phyloP scores from a whole-genome alignment of 2,797 vertebrate genomes.

The Synaphobranchus kaupii region DNA sequence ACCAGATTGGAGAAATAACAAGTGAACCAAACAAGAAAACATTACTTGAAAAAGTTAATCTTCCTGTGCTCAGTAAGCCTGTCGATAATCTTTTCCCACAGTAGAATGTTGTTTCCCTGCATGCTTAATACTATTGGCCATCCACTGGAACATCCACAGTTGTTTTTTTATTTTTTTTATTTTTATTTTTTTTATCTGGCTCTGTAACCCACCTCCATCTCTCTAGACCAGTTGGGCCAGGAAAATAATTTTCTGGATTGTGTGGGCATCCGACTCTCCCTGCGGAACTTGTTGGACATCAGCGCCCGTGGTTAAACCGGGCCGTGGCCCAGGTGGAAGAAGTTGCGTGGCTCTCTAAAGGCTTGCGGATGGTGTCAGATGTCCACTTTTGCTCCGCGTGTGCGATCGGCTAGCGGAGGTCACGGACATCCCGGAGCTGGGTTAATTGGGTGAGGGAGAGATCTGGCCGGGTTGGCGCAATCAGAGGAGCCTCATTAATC shows the following conservation, averaged over 20 bases:
- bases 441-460: conserved; percentile 36
- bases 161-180: no score
- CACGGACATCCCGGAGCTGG: conserved; percentile 20
- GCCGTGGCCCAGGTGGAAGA: conserved; percentile 8
- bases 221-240: background rate
- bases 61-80: background rate
- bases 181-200: background rate
- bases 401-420: conserved; percentile 31
- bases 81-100: background rate
- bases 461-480: conserved; percentile 26
- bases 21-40: background rate
- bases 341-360: background rate
- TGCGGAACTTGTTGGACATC: conserved; percentile 7
- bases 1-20: background rate
- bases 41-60: background rate
- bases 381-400: background rate
- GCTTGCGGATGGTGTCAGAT: conserved; percentile 14
- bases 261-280: background rate
- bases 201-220: background rate
- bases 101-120: background rate
- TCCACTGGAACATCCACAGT: background rate
- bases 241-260: background rate
- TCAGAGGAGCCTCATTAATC: conserved; percentile 36
- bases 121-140: background rate
- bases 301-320: background rate